Base-by-base conservation (phyloP, 2,113 vertebrate species). In the Rhea pennata region DNA sequence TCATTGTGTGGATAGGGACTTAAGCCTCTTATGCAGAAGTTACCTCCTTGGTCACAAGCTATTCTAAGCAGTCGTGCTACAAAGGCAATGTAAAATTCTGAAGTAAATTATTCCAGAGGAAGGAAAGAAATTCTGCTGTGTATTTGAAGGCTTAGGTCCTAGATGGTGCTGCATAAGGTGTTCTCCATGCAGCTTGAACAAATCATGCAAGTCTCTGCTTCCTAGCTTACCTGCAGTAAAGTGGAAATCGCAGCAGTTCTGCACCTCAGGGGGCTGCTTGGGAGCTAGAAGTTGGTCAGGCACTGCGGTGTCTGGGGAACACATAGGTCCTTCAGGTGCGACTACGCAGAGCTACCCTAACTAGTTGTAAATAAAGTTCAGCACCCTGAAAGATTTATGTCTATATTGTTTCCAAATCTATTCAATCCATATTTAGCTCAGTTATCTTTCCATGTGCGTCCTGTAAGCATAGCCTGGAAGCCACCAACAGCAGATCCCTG, bases 191-290 rank as follows among this genome's bases (percentile, higher is more conserved):
- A 16, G 13, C 54, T 56, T 56, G 54, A 56, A 31, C 21, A 9
- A 15, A 56, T 7, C 9, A 5, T 5, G 5, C 9, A 31, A 54
- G 64, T 75, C 39, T 44, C 27, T 21, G 0, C 61, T 74, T 77
- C 26, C 1, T 1, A 44, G 6, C 5, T 78, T 44, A 31, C 14
- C 15, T 22, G 5, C 9, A 46, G 23, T 42, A 12, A 94, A 51
- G 23, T 27, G n/a, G 24, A 39, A 84, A 56, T 51, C 12, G 7
- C 22, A 56, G 6, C 11, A 56, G 6, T 64, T 64, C 64, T n/a
- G 16, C 27, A 48, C 19, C 29, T 70, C 62, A 48, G 16, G 7
- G 27, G 0, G 0, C 8, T 44, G 19, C 11, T 46, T 67, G 20
- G 33, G 53, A 61, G 3, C n/a, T 14, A 67, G 61, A 50, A 83